These are phyloP conservation scores for Zosterops pallidus DNA, from an alignment of 2,113 vertebrate species.

Conservation along the genomic window DNA sequence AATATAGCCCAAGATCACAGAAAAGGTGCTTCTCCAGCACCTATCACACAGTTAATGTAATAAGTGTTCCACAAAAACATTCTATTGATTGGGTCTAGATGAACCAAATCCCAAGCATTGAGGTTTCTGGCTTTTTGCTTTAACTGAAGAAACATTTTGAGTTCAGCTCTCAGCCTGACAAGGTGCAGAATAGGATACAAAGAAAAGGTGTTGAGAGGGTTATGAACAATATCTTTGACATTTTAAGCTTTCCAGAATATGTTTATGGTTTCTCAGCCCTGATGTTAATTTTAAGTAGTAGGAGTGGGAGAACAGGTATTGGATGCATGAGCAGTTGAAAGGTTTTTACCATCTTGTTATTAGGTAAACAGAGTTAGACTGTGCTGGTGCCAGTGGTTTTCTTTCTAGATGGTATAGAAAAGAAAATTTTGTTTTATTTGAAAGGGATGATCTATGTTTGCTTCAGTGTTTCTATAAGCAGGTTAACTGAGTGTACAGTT, in stretches of 20 bases:
- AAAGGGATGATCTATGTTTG: background rate
- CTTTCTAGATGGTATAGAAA: background rate
- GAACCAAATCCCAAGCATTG: background rate
- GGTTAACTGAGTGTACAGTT: background rate
- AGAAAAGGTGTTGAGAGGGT: background rate
- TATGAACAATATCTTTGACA: background rate
- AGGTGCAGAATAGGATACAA: background rate
- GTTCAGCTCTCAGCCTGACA: background rate
- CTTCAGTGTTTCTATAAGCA: background rate
- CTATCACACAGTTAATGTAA: background rate
- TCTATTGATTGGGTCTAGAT: background rate
- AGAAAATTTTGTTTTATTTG: background rate
- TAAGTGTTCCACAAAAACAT: background rate
- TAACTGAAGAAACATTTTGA: background rate
- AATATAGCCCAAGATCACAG: background rate
- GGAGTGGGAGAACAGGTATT: background rate
- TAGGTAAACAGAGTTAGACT: background rate
- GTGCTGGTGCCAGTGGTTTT: background rate
- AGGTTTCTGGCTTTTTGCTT: background rate
- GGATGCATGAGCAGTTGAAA: background rate
- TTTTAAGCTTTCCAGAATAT: background rate
- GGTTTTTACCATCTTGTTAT: fast-evolving
- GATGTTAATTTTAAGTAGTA: background rate
- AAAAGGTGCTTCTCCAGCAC: background rate
- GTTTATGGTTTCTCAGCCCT: background rate